Base-by-base conservation (phyloP, 2,797 vertebrate genomes). In the Sebastolobus alascanus region DNA sequence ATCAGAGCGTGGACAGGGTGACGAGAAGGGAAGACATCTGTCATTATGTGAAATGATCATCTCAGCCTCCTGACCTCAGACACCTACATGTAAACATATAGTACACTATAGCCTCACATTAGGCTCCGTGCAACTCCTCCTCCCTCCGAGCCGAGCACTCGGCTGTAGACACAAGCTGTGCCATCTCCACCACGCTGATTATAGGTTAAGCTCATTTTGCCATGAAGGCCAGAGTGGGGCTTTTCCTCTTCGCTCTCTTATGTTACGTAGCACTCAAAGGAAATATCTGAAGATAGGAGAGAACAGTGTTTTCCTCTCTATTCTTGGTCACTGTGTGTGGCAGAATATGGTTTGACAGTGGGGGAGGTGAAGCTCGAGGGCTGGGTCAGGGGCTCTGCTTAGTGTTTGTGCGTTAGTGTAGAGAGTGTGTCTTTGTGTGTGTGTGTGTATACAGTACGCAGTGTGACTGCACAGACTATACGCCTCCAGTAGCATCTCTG, bases 401-500 rank as follows among this genome's bases (percentile, higher is more conserved):
- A 86, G 87, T 90, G 80, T 87, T 85, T 90, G 73, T 78, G 90
- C 67, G 66, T 87, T 71, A 72, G 56, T 77, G 79, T 59, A 35
- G 68, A 77, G 66, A 50, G 70, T 73, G 71, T 3, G 27, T 74
- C 10, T 74, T 22, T 80, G 38, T 43, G 50, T 63, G 27, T 69
- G 38, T 73, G 58, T 50, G 40, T 71, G 68, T 68, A 54, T 66
- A 69, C 75, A 60, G 33, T 29, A 55, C 3, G 27, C 31, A 60
- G 61, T 84, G 71, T 60, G 73, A 61, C 60, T 77, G 77, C 80
- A 79, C 82, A 75, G 65, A 35, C 58, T 56, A 58, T 68, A 75
- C 35, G 89, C 91, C 88, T 91, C 84, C 66, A 72, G 83, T 76
- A 73, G 75, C 76, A 87, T 84, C 74, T 83, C 79, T 74, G 68